phyloP scores from a whole-genome alignment of 2,797 vertebrate genomes.

The Lophotriccus pileatus region DNA sequence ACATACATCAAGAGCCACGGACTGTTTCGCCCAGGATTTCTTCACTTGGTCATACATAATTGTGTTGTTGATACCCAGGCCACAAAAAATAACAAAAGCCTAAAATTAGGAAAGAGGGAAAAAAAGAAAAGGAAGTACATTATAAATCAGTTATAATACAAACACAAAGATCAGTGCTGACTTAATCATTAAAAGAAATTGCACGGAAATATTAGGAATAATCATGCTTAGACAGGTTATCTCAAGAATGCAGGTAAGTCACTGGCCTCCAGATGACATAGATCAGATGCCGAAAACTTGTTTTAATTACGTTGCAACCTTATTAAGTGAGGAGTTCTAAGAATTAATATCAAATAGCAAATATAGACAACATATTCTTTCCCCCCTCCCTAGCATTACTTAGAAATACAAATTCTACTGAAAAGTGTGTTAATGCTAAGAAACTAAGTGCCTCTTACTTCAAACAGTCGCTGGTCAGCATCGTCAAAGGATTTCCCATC shows the following conservation, averaged over 20 bases:
- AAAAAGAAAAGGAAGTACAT: not conserved
- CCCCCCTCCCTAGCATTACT: not conserved
- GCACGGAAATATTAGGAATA: not conserved
- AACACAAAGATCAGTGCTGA: not conserved
- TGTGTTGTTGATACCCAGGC: slow-evolving; percentile 98
- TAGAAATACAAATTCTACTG: not conserved
- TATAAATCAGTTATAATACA: not conserved
- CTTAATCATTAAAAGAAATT: not conserved
- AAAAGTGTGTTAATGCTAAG: not conserved
- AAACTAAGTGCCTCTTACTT: slow-evolving; percentile 79
- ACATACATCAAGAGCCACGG: slow-evolving; percentile 97
- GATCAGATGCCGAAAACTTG: not conserved
- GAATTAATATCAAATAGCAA: not conserved
- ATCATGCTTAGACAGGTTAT: not conserved
- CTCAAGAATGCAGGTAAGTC: not conserved
- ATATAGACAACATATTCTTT: not conserved
- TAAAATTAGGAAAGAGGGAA: slow-evolving; percentile 61
- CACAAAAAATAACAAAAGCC: slow-evolving; percentile 99
- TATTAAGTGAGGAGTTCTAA: not conserved
- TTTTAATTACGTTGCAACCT: not conserved
- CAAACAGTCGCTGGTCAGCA: slow-evolving; percentile 95
- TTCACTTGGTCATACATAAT: slow-evolving; percentile 99
- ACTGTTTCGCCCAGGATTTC: slow-evolving; percentile 99
- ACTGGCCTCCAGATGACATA: not conserved
- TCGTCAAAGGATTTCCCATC: slow-evolving; percentile 97